phyloP scores from a whole-genome alignment of 1,140 invertebrate genomes.

The Drosophila fuyamai region DNA sequence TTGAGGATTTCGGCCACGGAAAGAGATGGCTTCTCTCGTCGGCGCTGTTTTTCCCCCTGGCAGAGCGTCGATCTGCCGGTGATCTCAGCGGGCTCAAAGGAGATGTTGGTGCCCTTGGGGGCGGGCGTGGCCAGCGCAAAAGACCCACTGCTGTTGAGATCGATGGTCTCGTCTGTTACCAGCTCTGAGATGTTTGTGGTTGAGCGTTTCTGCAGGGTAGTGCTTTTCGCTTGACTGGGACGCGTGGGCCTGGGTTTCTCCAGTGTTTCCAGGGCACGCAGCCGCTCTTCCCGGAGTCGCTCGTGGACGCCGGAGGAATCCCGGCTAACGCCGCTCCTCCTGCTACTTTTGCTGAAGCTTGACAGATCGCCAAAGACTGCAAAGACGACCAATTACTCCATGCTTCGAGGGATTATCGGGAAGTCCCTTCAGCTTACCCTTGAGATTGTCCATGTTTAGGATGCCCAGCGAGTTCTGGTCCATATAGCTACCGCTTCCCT shows the following conservation, averaged over 20 bases:
- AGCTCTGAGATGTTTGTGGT: slow-evolving; percentile 74
- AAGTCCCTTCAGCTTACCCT: slow-evolving; percentile 36
- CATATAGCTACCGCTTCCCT: slow-evolving; percentile 23
- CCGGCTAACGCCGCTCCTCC: slow-evolving; percentile 20
- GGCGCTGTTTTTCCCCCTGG: slow-evolving; percentile 17
- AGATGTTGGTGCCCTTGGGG: slow-evolving; percentile 51
- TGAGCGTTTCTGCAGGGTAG: slow-evolving; percentile 13
- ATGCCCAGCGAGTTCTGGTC: slow-evolving; percentile 75
- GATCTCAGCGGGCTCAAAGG: slow-evolving; percentile 77
- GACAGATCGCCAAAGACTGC: slow-evolving; percentile 75
- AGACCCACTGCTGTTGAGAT: slow-evolving; percentile 64
- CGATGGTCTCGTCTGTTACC: slow-evolving; percentile 75
- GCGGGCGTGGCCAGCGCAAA: slow-evolving; percentile 37
- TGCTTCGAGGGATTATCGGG: neutral
- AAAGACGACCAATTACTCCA: slow-evolving; percentile 2
- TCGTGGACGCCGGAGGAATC: slow-evolving; percentile 55
- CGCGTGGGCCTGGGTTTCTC: slow-evolving; percentile 38
- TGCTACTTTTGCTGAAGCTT: slow-evolving; percentile 40
- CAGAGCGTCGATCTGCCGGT: slow-evolving; percentile 75
- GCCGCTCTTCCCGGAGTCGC: slow-evolving; percentile 64
- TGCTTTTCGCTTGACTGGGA: slow-evolving; percentile 13
- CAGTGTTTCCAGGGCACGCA: slow-evolving; percentile 59
- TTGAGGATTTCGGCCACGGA: slow-evolving; percentile 70
- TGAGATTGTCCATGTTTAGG: slow-evolving; percentile 75
- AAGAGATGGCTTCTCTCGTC: slow-evolving; percentile 25